Evolutionary conservation across 2,113 vertebrate genomes (phyloP).

Genomic region (Peucedramus taeniatus): DNA sequence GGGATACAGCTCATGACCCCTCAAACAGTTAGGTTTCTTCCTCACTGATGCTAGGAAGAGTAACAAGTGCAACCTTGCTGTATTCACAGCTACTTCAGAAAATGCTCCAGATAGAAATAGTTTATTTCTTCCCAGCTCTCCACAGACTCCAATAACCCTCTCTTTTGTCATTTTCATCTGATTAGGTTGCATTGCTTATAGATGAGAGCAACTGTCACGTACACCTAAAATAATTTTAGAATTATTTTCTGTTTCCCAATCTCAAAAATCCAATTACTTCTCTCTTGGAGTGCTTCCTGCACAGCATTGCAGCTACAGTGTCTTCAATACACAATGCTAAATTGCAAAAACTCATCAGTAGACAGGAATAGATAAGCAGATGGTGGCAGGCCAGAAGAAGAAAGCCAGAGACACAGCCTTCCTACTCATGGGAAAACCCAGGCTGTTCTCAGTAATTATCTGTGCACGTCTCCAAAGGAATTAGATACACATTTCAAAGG

Average conservation of each 20-base stretch:
- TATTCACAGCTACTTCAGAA: not conserved
- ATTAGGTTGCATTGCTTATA: not conserved
- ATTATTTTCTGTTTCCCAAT: not conserved
- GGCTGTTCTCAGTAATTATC: slow-evolving; percentile 8
- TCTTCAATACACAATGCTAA: not conserved
- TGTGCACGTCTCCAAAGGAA: not conserved
- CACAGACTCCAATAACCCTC: not conserved
- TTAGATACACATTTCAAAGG: not conserved
- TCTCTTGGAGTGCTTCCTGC: not conserved
- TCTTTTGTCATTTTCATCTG: not conserved
- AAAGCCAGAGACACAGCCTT: not conserved
- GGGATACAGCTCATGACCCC: not conserved
- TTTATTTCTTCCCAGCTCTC: not conserved
- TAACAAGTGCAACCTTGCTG: not conserved
- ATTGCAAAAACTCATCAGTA: not conserved
- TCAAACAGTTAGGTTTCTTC: not conserved
- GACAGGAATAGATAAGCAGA: not conserved
- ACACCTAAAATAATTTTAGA: not conserved
- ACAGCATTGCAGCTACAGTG: not conserved
- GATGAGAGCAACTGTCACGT: not conserved
- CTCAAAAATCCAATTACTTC: not conserved
- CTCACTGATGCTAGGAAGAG: not conserved
- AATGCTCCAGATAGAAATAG: not conserved
- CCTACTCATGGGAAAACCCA: not conserved
- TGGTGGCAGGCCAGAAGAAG: not conserved